A percentile compares a stretch with the other conserved stretches of the same genome.
phyloP scores from a whole-genome alignment of 2,888 invertebrate genomes.

The Steinernema carpocapsae region DNA sequence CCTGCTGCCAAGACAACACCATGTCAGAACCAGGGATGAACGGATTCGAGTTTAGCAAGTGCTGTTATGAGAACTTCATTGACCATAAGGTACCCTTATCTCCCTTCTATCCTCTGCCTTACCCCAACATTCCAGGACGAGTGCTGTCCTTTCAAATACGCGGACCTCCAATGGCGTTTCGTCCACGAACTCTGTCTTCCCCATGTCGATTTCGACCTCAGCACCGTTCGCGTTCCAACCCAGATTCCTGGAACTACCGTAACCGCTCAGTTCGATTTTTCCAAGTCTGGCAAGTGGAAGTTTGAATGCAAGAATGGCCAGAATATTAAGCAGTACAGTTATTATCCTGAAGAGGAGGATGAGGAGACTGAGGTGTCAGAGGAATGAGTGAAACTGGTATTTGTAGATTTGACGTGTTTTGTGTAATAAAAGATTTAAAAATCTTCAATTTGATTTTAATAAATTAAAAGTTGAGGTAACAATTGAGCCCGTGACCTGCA shows the following conservation, averaged over 20 bases:
- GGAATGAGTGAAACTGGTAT: neutral
- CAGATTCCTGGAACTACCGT: slow-evolving; percentile 40
- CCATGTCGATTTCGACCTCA: slow-evolving; percentile 55
- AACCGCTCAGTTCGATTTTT: slow-evolving; percentile 49
- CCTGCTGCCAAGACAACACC: slow-evolving; percentile 60
- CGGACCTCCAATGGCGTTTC: slow-evolving; percentile 59
- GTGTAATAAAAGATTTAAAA: neutral
- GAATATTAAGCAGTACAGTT: slow-evolving; percentile 47
- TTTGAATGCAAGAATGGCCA: slow-evolving; percentile 52
- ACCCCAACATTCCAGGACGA: slow-evolving; percentile 52
- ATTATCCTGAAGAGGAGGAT: slow-evolving; percentile 41
- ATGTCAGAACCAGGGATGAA: slow-evolving; percentile 52
- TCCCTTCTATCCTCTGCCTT: neutral
- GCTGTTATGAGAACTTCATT: slow-evolving; percentile 64
- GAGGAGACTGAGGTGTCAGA: neutral
- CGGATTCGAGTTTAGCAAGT: slow-evolving; percentile 64
- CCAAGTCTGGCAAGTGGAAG: slow-evolving; percentile 52
- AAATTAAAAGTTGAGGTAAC: no score
- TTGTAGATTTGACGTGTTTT: neutral
- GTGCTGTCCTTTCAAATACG: slow-evolving; percentile 61
- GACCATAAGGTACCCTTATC: slow-evolving; percentile 49
- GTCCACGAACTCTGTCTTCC: slow-evolving; percentile 67
- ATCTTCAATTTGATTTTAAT: no score
- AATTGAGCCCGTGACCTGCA: no score
- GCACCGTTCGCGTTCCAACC: slow-evolving; percentile 44